phyloP scores from a whole-genome alignment of 64 coral and sea anemone genomes.

The Porites australiensis region DNA sequence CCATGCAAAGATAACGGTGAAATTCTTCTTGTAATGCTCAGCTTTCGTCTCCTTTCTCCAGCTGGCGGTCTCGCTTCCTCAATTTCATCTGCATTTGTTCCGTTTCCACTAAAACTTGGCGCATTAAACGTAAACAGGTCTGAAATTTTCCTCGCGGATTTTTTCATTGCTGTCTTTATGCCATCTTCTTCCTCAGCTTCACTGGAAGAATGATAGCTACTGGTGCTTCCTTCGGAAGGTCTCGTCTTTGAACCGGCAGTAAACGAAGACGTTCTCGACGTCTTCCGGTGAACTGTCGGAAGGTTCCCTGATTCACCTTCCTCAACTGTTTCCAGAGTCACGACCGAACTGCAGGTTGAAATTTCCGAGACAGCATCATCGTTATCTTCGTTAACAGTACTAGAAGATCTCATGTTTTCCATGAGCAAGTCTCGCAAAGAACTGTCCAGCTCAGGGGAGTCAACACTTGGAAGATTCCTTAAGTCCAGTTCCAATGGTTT shows the following conservation, averaged over 20 bases:
- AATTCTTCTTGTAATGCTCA: conserved; percentile 51
- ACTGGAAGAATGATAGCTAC: conserved; percentile 62
- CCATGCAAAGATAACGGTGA: conserved; percentile 53
- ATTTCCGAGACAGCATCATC: conserved; percentile 72
- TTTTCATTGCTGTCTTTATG: conserved; percentile 47
- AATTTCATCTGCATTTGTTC: conserved; percentile 28
- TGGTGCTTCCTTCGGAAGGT: conserved; percentile 34
- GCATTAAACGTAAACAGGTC: conserved; percentile 81
- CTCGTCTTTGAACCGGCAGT: conserved; percentile 33
- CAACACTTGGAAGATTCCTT: conserved; percentile 21
- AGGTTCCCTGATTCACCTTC: conserved; percentile 40
- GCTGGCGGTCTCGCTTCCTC: neutral
- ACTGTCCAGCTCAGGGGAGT: conserved; percentile 46
- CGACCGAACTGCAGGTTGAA: conserved; percentile 65
- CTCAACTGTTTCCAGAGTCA: conserved; percentile 61
- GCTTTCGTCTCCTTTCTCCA: conserved; percentile 9
- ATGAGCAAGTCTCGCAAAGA: conserved; percentile 55
- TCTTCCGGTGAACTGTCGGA: conserved; percentile 8
- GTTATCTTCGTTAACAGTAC: conserved; percentile 46
- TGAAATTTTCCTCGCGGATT: conserved; percentile 79
- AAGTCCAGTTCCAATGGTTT: conserved; percentile 47
- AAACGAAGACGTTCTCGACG: conserved; percentile 19
- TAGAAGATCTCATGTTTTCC: conserved; percentile 11
- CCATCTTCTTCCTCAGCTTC: conserved; percentile 85
- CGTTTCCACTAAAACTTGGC: conserved; percentile 15